A percentile compares a stretch with the other conserved stretches of the same genome.
These are phyloP conservation scores for Craseonycteris thonglongyai DNA, from an alignment of 2,113 vertebrate genomes.

Conservation along the genomic window DNA sequence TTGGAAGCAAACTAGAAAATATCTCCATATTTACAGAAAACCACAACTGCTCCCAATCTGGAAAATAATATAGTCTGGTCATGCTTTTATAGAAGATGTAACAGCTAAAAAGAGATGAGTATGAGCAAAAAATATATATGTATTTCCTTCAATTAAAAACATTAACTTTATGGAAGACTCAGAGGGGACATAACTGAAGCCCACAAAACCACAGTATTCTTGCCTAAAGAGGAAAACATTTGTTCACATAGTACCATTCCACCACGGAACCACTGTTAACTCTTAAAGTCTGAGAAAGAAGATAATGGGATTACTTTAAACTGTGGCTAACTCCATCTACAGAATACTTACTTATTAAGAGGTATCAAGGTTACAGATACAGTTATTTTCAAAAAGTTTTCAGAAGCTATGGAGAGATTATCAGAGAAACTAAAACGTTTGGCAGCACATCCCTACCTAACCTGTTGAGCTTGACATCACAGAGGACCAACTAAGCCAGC, in stretches of 20 bases:
- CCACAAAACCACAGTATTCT: not conserved
- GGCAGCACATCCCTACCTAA: conserved; percentile 13
- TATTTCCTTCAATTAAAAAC: not conserved
- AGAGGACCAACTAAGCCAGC: conserved; percentile 40
- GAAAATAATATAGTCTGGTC: not conserved
- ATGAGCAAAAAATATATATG: not conserved
- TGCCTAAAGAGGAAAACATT: not conserved
- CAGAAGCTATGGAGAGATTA: not conserved
- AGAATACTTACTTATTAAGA: conserved; percentile 14
- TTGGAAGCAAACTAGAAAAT: not conserved
- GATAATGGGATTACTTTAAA: not conserved
- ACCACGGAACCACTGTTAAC: not conserved
- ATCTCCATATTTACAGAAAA: not conserved
- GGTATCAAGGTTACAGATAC: not conserved
- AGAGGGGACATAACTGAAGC: not conserved
- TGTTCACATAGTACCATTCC: not conserved
- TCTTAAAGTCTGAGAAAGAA: not conserved
- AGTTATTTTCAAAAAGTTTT: not conserved
- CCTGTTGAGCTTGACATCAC: conserved; percentile 6
- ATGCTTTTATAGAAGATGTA: not conserved
- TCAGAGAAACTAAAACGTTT: not conserved
- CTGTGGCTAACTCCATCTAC: not conserved
- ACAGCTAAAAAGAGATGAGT: not conserved
- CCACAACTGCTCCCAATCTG: not conserved
- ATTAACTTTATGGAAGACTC: not conserved